These are phyloP conservation scores for western clawed frog (Xenopus tropicalis) DNA, from an alignment of 2,113 vertebrate genomes.

Conservation along the genomic window UCB_Xtro_10.0 CM004448.2:20215501-20216000, in stretches of 20 bases:
- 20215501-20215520: background rate
- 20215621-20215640: background rate
- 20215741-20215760: background rate
- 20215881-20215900: too few species aligned
- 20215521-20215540: background rate
- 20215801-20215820: too few species aligned
- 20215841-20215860: too few species aligned
- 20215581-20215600: constrained; percentile 2
- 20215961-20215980: too few species aligned
- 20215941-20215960: too few species aligned
- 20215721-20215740: background rate
- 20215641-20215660: constrained; percentile 1
- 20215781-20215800: too few species aligned
- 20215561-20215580: background rate
- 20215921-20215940: too few species aligned
- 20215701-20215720: background rate
- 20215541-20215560: background rate
- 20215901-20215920: too few species aligned
- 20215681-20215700: background rate
- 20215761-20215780: too few species aligned
- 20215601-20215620: background rate
- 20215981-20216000: too few species aligned
- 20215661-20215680: background rate
- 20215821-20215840: too few species aligned
- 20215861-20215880: too few species aligned